Percentiles rank a stretch among this genome's conserved stretches.
Evolutionary conservation across 2,888 invertebrate species (phyloP).

Genomic region (Eristalis arbustorum): DNA sequence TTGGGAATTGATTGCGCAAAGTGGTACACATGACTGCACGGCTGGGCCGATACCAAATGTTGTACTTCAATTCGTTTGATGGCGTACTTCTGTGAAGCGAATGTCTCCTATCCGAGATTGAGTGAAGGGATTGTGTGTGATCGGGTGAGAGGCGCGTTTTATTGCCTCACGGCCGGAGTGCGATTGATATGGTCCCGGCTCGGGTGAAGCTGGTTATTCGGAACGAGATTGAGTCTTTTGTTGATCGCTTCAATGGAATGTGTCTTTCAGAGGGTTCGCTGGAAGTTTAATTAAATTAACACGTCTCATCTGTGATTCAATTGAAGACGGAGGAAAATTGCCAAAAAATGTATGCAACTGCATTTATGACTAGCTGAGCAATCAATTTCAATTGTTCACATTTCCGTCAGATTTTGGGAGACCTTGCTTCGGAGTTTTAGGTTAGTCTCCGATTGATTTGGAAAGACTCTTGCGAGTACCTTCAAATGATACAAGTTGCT

Average conservation of each 20-base stretch:
- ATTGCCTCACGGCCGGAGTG: background rate
- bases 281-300: background rate
- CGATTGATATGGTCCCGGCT: background rate
- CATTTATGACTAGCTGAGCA: no score
- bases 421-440: no score
- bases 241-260: background rate
- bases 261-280: background rate
- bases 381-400: no score
- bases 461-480: no score
- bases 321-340: background rate
- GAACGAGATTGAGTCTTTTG: background rate
- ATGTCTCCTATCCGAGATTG: background rate
- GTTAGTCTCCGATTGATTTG: no score
- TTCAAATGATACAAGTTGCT: no score
- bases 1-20: slow-evolving; percentile 21
- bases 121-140: background rate
- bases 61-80: background rate
- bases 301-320: background rate
- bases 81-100: background rate
- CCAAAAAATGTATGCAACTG: no score
- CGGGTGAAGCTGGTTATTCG: background rate
- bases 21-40: background rate
- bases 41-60: background rate
- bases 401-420: no score
- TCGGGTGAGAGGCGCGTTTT: background rate